Percentiles rank a stretch among this genome's conserved stretches.
Evolutionary conservation across 2,113 vertebrate species (phyloP).

Genomic region (Forbesichthys agassizii): DNA sequence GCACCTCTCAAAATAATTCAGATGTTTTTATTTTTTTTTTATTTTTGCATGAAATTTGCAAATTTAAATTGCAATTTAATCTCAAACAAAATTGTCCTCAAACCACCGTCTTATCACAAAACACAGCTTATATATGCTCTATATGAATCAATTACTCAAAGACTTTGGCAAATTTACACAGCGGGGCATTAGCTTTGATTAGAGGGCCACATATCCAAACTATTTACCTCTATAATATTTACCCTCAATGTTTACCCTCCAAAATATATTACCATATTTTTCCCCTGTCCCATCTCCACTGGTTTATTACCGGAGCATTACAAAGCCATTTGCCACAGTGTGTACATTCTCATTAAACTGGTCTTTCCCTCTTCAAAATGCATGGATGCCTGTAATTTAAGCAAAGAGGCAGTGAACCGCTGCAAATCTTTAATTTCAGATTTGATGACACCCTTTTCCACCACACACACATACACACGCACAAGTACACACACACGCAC

Average conservation of each 20-base stretch:
- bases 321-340: constrained; percentile 47
- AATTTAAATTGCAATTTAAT: constrained; percentile 48
- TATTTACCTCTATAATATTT: constrained; percentile 61
- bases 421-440: constrained; percentile 69
- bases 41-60: constrained; percentile 43
- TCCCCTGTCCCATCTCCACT: constrained; percentile 20
- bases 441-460: constrained; percentile 35
- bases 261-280: constrained; percentile 38
- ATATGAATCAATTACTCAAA: constrained; percentile 65
- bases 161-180: constrained; percentile 64
- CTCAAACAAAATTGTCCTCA: constrained; percentile 55
- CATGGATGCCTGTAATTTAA: constrained; percentile 62
- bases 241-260: constrained; percentile 57
- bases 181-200: constrained; percentile 58
- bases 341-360: constrained; percentile 62
- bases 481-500: constrained; percentile 2
- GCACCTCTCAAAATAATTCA: constrained; percentile 47
- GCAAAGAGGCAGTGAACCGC: constrained; percentile 56
- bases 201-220: constrained; percentile 52
- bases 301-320: constrained; percentile 44
- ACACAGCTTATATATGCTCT: constrained; percentile 57
- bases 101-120: constrained; percentile 61
- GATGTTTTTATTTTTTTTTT: constrained; percentile 44
- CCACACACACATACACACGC: not conserved
- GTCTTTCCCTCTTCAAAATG: constrained; percentile 52